Conservation (phyloP, 2,888 invertebrate species). For the Abscondita cerata region DNA sequence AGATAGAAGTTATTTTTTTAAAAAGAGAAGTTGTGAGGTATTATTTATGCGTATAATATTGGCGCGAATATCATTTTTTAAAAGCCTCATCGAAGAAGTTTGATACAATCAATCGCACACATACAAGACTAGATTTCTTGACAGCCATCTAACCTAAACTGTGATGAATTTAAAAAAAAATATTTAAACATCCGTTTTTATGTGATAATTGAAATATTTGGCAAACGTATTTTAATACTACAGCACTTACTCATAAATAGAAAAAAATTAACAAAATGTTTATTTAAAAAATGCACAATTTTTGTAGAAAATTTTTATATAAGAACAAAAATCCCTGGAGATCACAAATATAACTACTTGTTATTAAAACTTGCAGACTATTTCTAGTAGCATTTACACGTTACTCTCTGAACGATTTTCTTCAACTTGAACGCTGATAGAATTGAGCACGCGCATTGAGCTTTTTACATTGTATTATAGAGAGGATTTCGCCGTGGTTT, state of each 20-base stretch:
- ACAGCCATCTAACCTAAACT: constrained; percentile 50
- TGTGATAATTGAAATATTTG: constrained; percentile 14
- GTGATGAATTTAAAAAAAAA: constrained; percentile 33
- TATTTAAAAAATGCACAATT: constrained; percentile 5
- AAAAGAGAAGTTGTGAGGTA: constrained; percentile 20
- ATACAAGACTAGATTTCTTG: constrained; percentile 57
- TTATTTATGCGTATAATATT: constrained; percentile 17
- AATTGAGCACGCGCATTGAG: constrained; percentile 32
- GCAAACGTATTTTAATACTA: constrained; percentile 12
- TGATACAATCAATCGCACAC: constrained; percentile 40
- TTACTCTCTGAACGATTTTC: background rate
- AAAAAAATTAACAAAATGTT: background rate
- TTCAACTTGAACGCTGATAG: background rate
- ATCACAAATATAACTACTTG: constrained; percentile 4
- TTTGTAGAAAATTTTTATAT: background rate
- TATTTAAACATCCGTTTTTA: too few relatives aligned
- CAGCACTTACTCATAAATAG: background rate
- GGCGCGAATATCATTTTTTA: constrained; percentile 12
- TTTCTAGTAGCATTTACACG: background rate
- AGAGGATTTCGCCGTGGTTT: constrained; percentile 81
- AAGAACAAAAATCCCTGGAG: constrained; percentile 1
- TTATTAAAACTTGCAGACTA: too few relatives aligned
- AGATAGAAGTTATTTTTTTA: constrained; percentile 19
- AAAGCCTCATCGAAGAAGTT: constrained; percentile 5
- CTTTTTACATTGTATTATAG: constrained; percentile 89